A percentile compares a stretch with the other conserved stretches of the same genome.
These are phyloP conservation scores for Nannospalax galili DNA, from an alignment of 2,113 vertebrate species.

Conservation along the genomic window DNA sequence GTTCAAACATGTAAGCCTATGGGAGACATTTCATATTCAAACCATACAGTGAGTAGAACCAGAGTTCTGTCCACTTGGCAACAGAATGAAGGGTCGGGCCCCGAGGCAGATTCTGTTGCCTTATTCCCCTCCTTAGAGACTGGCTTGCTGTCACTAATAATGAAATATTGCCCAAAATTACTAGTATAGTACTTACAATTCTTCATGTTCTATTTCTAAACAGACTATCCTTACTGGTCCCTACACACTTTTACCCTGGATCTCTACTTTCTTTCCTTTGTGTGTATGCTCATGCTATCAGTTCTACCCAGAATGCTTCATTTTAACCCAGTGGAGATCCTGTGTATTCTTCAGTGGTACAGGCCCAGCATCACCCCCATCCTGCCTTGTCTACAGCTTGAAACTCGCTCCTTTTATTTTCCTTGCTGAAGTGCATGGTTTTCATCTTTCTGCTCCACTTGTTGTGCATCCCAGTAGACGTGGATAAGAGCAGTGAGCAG, in stretches of 20 bases:
- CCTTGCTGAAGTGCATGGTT: no score
- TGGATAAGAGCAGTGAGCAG: no score
- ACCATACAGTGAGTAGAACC: background rate
- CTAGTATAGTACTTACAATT: accelerated
- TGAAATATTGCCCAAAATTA: background rate
- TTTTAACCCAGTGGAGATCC: background rate
- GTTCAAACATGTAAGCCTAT: background rate
- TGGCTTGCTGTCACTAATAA: background rate
- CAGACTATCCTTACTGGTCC: background rate
- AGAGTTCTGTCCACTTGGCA: background rate
- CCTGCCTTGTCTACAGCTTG: background rate
- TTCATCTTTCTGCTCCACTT: no score
- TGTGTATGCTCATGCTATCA: background rate
- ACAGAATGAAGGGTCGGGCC: background rate
- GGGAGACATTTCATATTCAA: background rate
- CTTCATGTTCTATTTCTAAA: background rate
- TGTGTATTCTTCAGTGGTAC: background rate
- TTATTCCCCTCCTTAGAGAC: background rate
- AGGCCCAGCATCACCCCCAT: accelerated
- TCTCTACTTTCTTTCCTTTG: background rate
- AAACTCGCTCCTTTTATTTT: no score
- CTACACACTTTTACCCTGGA: background rate
- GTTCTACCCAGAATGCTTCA: background rate
- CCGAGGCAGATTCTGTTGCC: background rate
- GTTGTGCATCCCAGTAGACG: no score